Percentiles rank a stretch among this genome's conserved stretches.
These are phyloP conservation scores for Tetragonisca angustula DNA, from an alignment of 2,888 invertebrate species.

Conservation along the genomic window DNA sequence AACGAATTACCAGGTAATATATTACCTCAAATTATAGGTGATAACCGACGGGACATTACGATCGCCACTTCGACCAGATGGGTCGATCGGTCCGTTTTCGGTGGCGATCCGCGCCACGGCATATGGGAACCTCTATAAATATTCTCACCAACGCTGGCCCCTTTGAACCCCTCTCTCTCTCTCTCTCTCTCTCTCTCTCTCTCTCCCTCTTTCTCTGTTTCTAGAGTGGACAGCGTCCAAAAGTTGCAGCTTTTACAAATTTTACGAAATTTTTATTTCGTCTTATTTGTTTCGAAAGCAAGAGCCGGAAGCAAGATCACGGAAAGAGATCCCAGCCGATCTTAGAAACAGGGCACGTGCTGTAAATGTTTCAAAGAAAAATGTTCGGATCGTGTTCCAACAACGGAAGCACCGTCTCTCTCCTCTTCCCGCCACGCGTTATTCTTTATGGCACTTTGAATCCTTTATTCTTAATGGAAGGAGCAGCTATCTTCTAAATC, in stretches of 20 bases:
- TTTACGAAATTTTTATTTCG: background rate
- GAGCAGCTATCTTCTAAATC: background rate
- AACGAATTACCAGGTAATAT: conserved; percentile 83
- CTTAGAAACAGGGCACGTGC: background rate
- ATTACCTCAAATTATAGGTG: conserved; percentile 84
- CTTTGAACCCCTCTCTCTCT: conserved; percentile 24
- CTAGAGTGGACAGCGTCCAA: conserved; percentile 2
- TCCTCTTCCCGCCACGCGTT: background rate
- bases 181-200: background rate
- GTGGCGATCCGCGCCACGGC: conserved; percentile 75
- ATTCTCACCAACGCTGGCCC: conserved; percentile 47
- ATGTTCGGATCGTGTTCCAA: background rate
- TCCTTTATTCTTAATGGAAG: conserved; percentile 6
- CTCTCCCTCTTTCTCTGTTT: background rate
- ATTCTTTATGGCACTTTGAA: background rate
- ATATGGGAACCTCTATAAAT: conserved; percentile 80
- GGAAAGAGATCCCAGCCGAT: background rate
- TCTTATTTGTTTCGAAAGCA: too few relatives aligned
- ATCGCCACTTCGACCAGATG: conserved; percentile 81
- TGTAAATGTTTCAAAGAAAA: background rate
- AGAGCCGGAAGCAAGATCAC: too few relatives aligned
- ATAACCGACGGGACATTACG: conserved; percentile 81
- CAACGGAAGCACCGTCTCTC: background rate
- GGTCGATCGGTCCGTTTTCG: conserved; percentile 75
- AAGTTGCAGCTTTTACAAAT: background rate